Conservation (phyloP, 2,888 invertebrate genomes). For the Spilosoma lubricipeda region DNA sequence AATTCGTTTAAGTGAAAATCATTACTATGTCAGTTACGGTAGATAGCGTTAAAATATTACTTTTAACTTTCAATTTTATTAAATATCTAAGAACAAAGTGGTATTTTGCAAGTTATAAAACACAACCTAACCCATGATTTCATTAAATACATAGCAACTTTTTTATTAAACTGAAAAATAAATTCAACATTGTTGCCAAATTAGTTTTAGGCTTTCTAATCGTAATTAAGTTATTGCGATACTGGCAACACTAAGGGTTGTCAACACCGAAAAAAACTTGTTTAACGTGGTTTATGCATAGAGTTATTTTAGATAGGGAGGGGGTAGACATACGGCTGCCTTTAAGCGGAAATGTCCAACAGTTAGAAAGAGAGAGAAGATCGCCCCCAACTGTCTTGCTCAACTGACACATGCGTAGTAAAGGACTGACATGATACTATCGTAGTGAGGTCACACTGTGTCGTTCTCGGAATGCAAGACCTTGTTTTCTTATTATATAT, state of each 20-base stretch:
- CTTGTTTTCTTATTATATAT: too few relatives aligned
- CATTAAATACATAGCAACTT: not conserved
- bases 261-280: not conserved
- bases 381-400: too few relatives aligned
- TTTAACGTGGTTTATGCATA: too few relatives aligned
- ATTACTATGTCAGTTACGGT: not conserved
- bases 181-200: not conserved
- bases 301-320: too few relatives aligned
- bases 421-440: too few relatives aligned
- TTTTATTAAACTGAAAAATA: not conserved
- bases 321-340: too few relatives aligned
- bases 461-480: too few relatives aligned
- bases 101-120: not conserved
- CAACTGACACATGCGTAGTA: too few relatives aligned
- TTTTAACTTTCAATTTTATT: not conserved
- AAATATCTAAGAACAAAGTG: not conserved
- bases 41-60: not conserved
- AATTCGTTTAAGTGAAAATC: not conserved
- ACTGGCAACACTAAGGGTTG: not conserved
- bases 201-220: not conserved
- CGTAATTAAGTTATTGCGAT: too few relatives aligned
- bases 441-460: too few relatives aligned
- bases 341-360: too few relatives aligned
- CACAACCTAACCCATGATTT: not conserved
- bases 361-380: too few relatives aligned